Evolutionary conservation across 2,113 vertebrate species (phyloP).

Genomic region (Cyanocitta stelleri): DNA sequence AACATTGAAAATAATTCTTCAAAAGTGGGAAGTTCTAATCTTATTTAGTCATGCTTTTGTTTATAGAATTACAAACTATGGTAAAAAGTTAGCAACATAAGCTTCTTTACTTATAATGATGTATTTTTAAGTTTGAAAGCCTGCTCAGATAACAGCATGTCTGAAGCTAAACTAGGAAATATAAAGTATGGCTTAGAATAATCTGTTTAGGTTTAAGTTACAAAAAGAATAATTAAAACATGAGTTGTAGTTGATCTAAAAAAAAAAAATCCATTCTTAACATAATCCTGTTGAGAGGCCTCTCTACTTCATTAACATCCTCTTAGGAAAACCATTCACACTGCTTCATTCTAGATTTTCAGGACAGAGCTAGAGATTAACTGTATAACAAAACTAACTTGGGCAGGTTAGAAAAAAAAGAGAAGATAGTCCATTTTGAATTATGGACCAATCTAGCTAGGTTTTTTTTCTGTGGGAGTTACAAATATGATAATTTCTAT

Average conservation of each 20-base stretch:
- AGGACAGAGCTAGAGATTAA: not conserved
- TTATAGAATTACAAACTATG: not conserved
- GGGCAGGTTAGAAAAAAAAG: not conserved
- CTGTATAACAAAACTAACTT: not conserved
- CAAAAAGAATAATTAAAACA: not conserved
- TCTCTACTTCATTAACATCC: not conserved
- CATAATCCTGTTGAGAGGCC: not conserved
- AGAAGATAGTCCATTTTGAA: not conserved
- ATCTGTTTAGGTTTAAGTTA: not conserved
- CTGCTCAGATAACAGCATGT: not conserved
- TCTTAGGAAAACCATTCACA: not conserved
- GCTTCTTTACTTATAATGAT: not conserved
- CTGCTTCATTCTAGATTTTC: not conserved
- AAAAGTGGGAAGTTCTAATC: not conserved
- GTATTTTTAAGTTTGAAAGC: not conserved
- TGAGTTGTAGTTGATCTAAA: not conserved
- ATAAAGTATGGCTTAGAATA: not conserved
- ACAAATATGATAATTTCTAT: not conserved
- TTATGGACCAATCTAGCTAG: not conserved
- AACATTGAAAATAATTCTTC: not conserved
- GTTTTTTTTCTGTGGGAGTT: not conserved
- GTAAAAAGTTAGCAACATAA: not conserved
- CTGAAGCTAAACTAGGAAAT: not conserved
- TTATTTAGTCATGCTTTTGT: not conserved
- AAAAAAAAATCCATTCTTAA: not conserved